A percentile compares a stretch with the other conserved stretches of the same genome.
These are phyloP conservation scores for Coracias cyanogaster DNA, from an alignment of 2,797 vertebrate species.

Conservation along the genomic window DNA sequence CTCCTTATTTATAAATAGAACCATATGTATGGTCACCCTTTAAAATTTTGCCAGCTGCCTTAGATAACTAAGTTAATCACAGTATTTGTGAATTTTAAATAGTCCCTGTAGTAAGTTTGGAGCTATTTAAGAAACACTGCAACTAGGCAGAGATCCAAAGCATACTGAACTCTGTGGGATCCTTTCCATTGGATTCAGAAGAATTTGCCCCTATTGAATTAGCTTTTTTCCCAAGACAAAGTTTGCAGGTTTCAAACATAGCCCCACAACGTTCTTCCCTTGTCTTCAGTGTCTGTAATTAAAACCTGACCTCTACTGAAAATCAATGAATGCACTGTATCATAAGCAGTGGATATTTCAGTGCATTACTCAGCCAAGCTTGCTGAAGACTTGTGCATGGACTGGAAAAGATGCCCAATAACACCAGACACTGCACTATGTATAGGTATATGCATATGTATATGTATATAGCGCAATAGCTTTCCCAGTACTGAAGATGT, in stretches of 20 bases:
- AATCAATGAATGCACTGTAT: background rate
- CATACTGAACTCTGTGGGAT: slow-evolving; percentile 19
- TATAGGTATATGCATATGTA: background rate
- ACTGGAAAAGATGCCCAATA: background rate
- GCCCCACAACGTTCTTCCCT: slow-evolving; percentile 27
- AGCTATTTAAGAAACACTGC: slow-evolving; percentile 40
- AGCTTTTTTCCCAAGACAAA: background rate
- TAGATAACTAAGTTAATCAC: slow-evolving; percentile 49
- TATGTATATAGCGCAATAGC: background rate
- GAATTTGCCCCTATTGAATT: background rate
- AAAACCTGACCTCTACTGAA: background rate
- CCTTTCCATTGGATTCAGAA: background rate
- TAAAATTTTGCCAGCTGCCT: slow-evolving; percentile 56
- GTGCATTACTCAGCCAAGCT: slow-evolving; percentile 15
- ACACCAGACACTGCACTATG: background rate
- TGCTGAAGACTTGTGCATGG: background rate
- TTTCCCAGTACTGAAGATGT: background rate
- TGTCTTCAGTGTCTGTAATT: background rate
- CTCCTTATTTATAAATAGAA: slow-evolving; percentile 49
- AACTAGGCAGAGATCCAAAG: slow-evolving; percentile 46
- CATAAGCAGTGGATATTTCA: slow-evolving; percentile 5
- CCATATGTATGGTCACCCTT: slow-evolving; percentile 4
- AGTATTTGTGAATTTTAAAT: slow-evolving; percentile 46
- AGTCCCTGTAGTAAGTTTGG: slow-evolving; percentile 31
- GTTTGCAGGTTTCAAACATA: background rate